A percentile compares a stretch with the other conserved stretches of the same genome.
Conservation (phyloP, 2,113 vertebrate genomes). For the Tachycineta bicolor region DNA sequence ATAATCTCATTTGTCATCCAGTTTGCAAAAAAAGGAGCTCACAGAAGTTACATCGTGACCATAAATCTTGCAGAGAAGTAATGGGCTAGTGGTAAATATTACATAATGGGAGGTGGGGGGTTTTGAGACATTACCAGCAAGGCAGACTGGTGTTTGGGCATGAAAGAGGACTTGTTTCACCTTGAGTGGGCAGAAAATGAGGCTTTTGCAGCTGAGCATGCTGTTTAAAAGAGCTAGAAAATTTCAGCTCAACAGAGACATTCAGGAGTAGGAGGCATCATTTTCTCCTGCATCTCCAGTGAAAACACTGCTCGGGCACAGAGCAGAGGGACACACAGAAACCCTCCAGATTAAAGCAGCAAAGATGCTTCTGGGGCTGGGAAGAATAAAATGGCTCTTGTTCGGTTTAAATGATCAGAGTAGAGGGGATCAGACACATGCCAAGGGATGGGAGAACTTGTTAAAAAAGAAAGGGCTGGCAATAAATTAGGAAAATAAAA, state of each 20-base stretch:
- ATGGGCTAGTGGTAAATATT: slow-evolving; percentile 15
- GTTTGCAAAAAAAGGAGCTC: not conserved
- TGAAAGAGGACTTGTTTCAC: slow-evolving; percentile 15
- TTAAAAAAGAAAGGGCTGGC: not conserved
- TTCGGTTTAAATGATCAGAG: not conserved
- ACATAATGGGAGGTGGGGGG: not conserved
- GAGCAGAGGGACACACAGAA: not conserved
- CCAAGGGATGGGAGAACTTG: not conserved
- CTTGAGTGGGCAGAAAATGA: not conserved
- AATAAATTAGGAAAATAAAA: not conserved
- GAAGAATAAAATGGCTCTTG: not conserved
- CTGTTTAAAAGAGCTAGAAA: not conserved
- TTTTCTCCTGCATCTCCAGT: not conserved
- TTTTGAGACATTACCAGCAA: not conserved
- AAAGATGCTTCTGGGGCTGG: not conserved
- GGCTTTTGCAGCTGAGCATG: not conserved
- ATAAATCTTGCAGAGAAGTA: not conserved
- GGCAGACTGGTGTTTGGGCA: not conserved
- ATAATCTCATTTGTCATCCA: not conserved
- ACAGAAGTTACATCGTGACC: not conserved
- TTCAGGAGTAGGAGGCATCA: not conserved
- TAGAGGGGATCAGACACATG: not conserved
- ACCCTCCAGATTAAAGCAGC: not conserved
- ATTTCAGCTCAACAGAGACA: not conserved
- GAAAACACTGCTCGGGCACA: not conserved